Evolutionary conservation across 2,113 vertebrate species (phyloP).

Genomic region (Phoenicopterus ruber): DNA sequence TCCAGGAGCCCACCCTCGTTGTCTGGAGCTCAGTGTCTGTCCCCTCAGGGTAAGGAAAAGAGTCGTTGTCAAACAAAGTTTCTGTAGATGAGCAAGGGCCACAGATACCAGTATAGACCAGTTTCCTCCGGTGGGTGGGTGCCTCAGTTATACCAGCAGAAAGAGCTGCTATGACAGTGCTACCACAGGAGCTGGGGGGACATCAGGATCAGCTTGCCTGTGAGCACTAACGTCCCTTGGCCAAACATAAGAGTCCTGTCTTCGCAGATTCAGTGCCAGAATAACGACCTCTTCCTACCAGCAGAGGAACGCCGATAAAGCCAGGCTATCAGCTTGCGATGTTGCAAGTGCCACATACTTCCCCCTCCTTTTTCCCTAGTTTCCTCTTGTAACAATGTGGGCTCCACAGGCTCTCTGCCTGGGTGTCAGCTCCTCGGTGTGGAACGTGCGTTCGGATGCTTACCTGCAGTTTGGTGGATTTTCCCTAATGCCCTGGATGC

Average conservation of each 20-base stretch:
- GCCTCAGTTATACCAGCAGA: background rate
- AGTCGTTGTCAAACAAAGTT: background rate
- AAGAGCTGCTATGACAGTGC: background rate
- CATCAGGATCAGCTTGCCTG: background rate
- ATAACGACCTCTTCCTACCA: background rate
- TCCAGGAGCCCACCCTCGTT: rapidly evolving
- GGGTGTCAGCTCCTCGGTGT: background rate
- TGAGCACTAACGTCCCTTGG: background rate
- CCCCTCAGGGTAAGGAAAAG: background rate
- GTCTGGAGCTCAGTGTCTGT: background rate
- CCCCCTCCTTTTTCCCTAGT: background rate
- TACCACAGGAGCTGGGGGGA: background rate
- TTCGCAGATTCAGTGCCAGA: background rate
- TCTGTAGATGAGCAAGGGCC: background rate
- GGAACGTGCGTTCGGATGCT: background rate
- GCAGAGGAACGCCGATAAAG: rapidly evolving
- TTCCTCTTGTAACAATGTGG: background rate
- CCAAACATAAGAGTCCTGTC: background rate
- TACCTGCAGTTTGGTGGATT: background rate
- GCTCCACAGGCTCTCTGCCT: background rate
- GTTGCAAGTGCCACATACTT: background rate
- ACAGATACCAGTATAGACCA: background rate
- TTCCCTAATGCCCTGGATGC: background rate
- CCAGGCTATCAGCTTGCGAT: background rate
- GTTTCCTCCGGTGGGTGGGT: rapidly evolving